Conservation (phyloP, 2,113 vertebrate species). For the Acanthochromis polyacanthus region DNA sequence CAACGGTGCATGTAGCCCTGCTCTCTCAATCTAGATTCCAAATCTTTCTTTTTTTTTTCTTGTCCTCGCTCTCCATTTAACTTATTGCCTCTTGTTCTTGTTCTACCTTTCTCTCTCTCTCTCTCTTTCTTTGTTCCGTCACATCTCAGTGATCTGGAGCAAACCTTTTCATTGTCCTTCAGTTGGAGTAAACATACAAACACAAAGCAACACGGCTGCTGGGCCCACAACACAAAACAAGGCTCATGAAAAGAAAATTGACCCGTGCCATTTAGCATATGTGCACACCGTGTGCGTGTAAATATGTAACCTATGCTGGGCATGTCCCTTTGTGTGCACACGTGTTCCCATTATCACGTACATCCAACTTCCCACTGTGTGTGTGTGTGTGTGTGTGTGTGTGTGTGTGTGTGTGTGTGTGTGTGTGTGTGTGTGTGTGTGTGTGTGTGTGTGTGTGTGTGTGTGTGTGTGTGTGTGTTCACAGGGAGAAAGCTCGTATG, state of each 20-base stretch:
- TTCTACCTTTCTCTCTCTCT: slow-evolving; percentile 46
- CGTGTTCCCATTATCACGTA: slow-evolving; percentile 45
- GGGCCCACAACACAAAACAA: slow-evolving; percentile 38
- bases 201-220: slow-evolving; percentile 47
- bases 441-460: not conserved
- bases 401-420: slow-evolving; percentile 1
- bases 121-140: slow-evolving; percentile 67
- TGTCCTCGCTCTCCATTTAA: slow-evolving; percentile 55
- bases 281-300: slow-evolving; percentile 19
- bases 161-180: slow-evolving; percentile 79
- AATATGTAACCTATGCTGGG: slow-evolving; percentile 38
- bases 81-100: slow-evolving; percentile 29
- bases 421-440: slow-evolving; percentile 20
- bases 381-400: not conserved
- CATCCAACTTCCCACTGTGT: slow-evolving; percentile 49
- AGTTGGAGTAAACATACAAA: slow-evolving; percentile 73
- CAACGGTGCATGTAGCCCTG: slow-evolving; percentile 60
- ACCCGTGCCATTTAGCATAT: slow-evolving; percentile 48
- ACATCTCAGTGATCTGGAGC: slow-evolving; percentile 77
- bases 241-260: slow-evolving; percentile 55
- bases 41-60: slow-evolving; percentile 35
- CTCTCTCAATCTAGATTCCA: slow-evolving; percentile 49
- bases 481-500: slow-evolving; percentile 8
- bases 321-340: slow-evolving; percentile 34
- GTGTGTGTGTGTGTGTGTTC: slow-evolving; percentile 12